phyloP scores from a whole-genome alignment of 2,888 invertebrate genomes.

The Nymphalis polychloros region DNA sequence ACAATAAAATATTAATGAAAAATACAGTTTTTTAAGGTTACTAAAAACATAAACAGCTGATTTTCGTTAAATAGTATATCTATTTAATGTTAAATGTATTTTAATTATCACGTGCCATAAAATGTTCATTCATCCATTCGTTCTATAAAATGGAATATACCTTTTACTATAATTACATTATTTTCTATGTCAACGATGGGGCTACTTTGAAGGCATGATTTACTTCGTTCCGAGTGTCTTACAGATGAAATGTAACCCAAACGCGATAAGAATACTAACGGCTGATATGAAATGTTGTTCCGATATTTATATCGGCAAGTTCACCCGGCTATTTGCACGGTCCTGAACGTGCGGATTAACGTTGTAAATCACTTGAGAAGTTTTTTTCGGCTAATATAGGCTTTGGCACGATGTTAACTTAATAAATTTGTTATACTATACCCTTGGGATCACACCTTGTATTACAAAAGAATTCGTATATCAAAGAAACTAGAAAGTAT shows the following conservation, averaged over 20 bases:
- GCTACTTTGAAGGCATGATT: constrained; percentile 31
- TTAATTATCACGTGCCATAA: too few relatives aligned
- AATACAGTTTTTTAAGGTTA: too few relatives aligned
- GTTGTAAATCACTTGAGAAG: constrained; percentile 19
- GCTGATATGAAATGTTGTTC: constrained; percentile 31
- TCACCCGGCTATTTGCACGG: constrained; percentile 40
- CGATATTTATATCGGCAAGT: constrained; percentile 40
- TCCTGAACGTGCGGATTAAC: constrained; percentile 27
- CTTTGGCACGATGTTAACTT: constrained; percentile 9
- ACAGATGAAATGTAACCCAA: constrained; percentile 41
- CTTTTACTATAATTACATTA: too few relatives aligned
- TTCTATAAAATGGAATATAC: too few relatives aligned
- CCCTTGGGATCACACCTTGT: not conserved
- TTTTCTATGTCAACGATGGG: not conserved
- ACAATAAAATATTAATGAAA: too few relatives aligned
- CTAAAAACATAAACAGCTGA: too few relatives aligned
- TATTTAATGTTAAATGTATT: too few relatives aligned
- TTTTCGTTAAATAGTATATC: too few relatives aligned
- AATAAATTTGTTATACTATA: constrained; percentile 8
- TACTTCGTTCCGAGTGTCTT: constrained; percentile 35
- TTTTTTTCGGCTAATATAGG: constrained; percentile 16
- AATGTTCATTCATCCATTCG: too few relatives aligned
- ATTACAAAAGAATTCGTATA: not conserved
- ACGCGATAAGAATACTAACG: constrained; percentile 41
- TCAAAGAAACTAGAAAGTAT: too few relatives aligned